Evolutionary conservation across 2,113 vertebrate genomes (phyloP), one percentile per base, ranked within the genome.

Genomic region (Lathamus discolor): DNA sequence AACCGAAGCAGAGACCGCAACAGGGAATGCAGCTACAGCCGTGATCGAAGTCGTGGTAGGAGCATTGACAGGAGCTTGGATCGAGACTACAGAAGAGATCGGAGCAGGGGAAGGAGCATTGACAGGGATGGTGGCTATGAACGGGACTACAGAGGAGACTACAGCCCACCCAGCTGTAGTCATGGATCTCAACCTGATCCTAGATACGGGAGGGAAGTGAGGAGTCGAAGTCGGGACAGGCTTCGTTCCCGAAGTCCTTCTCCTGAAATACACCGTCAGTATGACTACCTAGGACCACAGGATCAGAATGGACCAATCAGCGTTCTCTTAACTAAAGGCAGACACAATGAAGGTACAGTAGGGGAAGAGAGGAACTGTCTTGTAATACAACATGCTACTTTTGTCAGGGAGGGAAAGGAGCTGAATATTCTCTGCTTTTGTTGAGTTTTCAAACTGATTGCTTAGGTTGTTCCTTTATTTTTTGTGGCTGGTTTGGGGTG

Each of bases 251-350:
- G 94, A 64, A 98, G 98, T 83, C 98, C 97, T 37, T 97, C 97
- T 0, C 97, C 97, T 1, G 97, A 98, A 84, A 64, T 67, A 2
- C 81, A 48, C 17, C 79, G 7, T 18, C 96, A 49, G 0, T 82
- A 82, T 2, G 96, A 94, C 7, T 95, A 88, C 33, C 31, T 85
- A 1, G 93, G 80, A 37, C 93, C 12, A 0, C 95, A 81, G 6
- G 97, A 97, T 33, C 92, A 97, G 14, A 98, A 98, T 63, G 98
- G 98, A 90, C 99, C 99, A 0, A 72, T 99, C 57, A 98, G 97
- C 31, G 99, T 99, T 68, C 97, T 99, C 76, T 97, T 99, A 90
- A 98, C 98, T 46, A 99, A 99, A 97, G 99, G 97, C 97, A 98
- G 98, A 57, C 97, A 98, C 19, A 99, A 97, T n/a, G 99, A 99